These are phyloP conservation scores for Polyodon spathula DNA, from an alignment of 2,113 vertebrate genomes.

Conservation along the genomic window DNA sequence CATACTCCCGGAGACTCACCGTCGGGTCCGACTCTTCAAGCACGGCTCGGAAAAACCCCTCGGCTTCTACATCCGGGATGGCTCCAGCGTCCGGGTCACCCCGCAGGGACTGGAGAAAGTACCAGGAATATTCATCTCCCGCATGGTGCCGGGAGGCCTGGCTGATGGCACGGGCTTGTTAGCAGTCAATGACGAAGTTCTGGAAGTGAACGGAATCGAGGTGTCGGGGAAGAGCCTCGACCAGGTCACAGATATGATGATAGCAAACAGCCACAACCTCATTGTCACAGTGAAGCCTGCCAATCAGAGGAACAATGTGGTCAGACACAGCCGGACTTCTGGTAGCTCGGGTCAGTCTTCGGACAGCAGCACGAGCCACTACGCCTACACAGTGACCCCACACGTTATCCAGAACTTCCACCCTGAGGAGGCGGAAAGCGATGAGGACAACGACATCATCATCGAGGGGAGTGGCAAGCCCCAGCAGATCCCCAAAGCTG, in stretches of 20 bases:
- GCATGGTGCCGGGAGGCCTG: constrained; percentile 86
- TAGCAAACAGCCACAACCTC: constrained; percentile 95
- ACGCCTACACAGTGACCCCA: constrained; percentile 56
- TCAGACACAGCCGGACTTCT: constrained; percentile 74
- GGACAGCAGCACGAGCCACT: constrained; percentile 70
- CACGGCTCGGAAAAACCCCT: constrained; percentile 88
- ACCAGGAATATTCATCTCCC: constrained; percentile 81
- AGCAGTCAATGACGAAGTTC: constrained; percentile 91
- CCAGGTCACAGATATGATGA: constrained; percentile 99
- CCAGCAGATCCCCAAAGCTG: constrained; percentile 49
- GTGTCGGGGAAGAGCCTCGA: constrained; percentile 90
- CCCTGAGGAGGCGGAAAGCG: constrained; percentile 77
- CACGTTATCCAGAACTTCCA: constrained; percentile 66
- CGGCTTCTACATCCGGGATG: constrained; percentile 94
- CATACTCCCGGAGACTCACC: constrained; percentile 89
- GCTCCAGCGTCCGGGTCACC: constrained; percentile 86
- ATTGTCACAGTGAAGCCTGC: constrained; percentile 93
- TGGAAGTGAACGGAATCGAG: constrained; percentile 95
- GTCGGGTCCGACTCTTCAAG: constrained; percentile 88
- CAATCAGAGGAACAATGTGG: constrained; percentile 91
- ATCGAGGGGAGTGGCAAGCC: constrained; percentile 69
- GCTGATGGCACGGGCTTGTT: constrained; percentile 90
- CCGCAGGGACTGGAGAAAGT: constrained; percentile 90
- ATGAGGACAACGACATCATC: constrained; percentile 80
- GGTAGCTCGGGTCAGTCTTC: constrained; percentile 89